Base-by-base conservation (phyloP, 2,113 vertebrate genomes). In the Coturnix japonica region DNA sequence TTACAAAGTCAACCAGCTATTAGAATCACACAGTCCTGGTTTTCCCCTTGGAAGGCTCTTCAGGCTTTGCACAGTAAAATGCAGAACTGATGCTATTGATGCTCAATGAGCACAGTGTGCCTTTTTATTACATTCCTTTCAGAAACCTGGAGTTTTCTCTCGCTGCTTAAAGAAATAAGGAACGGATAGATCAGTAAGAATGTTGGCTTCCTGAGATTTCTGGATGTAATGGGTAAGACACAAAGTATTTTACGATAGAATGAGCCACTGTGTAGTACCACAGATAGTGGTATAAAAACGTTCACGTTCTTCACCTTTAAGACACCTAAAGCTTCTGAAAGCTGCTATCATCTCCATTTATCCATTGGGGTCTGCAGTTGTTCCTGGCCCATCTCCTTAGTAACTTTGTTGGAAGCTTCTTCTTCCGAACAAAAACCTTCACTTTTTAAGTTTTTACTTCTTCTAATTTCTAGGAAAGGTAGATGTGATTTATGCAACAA, bases 401-500 rank as follows among this genome's bases (percentile, higher is more conserved):
- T 59, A 85, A 91, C 57, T 59, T 77, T 35, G n/a, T 46, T 93
- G 53, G 74, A 92, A 81, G 53, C 43, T 28, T 26, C 77, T 91
- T 57, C 60, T 47, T 46, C 26, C 12, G 20, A 64, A 72, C 41
- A 82, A 77, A 93, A 90, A 2, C 3, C 8, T 53, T 53, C 28
- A 16, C 26, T 53, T 30, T 56, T 56, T 31, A 31, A 56, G 54
- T 65, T 35, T 87, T 91, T 47, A 11, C 41, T 74, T 31, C 30
- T 82, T 49, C 22, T 7, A 56, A 57, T 81, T 60, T 66, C 59
- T 84, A 87, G 71, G 41, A 64, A 64, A 90, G 75, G 37, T 53
- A 37, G 74, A 78, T 86, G 77, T 66, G 74, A 89, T 78, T 91
- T 56, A 41, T 43, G 73, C 64, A 92, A 53, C 37, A 96, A 85